Percentiles rank a stretch among this genome's conserved stretches.
Evolutionary conservation across 2,888 invertebrate genomes (phyloP).

Genomic region (Melipona beecheii): DNA sequence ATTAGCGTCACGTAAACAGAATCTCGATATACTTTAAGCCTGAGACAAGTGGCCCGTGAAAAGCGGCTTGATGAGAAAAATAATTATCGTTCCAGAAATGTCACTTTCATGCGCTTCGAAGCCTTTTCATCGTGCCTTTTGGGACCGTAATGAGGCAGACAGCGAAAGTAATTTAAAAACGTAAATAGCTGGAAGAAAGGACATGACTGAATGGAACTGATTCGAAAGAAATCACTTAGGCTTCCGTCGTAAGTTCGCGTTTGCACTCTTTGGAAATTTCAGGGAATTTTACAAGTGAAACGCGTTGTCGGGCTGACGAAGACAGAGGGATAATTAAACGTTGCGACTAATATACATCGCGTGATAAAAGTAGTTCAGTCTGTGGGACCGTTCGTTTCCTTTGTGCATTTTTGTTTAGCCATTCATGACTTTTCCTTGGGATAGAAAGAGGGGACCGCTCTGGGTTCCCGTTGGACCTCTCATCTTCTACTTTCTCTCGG

Average conservation of each 20-base stretch:
- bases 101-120: not conserved
- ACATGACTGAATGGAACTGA: not conserved
- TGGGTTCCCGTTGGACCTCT: too few relatives aligned
- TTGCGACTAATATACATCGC: not conserved
- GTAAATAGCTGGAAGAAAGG: not conserved
- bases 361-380: not conserved
- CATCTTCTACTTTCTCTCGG: not conserved
- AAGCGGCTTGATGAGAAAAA: not conserved
- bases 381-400: not conserved
- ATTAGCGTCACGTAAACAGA: too few relatives aligned
- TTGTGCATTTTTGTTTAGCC: not conserved
- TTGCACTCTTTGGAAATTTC: not conserved
- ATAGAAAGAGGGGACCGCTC: not conserved
- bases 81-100: constrained; percentile 1
- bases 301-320: not conserved
- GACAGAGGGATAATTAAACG: not conserved
- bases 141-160: not conserved
- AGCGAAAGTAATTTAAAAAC: not conserved
- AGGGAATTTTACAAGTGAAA: not conserved
- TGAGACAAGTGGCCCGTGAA: not conserved
- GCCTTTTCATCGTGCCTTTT: not conserved
- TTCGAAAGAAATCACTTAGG: not conserved
- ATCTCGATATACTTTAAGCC: too few relatives aligned
- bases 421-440: not conserved
- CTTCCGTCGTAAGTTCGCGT: not conserved